Base-by-base conservation (phyloP, 2,888 invertebrate genomes). In the Lithosia quadra region DNA sequence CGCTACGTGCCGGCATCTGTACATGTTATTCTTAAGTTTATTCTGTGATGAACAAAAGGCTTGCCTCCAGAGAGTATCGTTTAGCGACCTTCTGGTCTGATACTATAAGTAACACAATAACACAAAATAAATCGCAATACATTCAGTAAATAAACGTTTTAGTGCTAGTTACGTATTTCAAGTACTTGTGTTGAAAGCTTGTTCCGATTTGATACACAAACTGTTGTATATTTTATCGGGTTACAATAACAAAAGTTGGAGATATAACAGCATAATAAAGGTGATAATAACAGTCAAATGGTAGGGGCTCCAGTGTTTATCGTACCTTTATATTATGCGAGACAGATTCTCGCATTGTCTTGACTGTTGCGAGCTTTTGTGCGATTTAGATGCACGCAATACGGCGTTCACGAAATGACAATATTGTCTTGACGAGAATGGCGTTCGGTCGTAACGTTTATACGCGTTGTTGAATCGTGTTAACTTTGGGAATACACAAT, bases 291-390 rank as follows among this genome's bases (percentile, higher is more conserved):
- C 43, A 49, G n/a, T 49, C 0, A 1, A n/a, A n/a, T n/a, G 49
- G 49, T 18, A n/a, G n/a, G n/a, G 9, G 18, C n/a, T 49, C n/a
- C n/a, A 8, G n/a, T 49, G n/a, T 49, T 49, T 49, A 49, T 49
- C n/a, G 49, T 49, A 49, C 49, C 49, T 49, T 49, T 49, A 49
- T 49, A 49, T 49, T 49, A n/a, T n/a, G 49, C 49, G n/a, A 49
- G 49, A 49, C n/a, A 49, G 8, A 49, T 49, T 49, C 49, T 49
- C 49, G 9, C 8, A 1, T 49, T 49, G 49, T 49, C 49, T 9
- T 9, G n/a, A 7, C 49, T n/a, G n/a, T n/a, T 49, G 49, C n/a
- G 49, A 49, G n/a, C 49, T 2, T 49, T 49, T n/a, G 49, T 49
- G n/a, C 49, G n/a, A 49, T 49, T 18, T 49, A 49, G 49, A 1